These are phyloP conservation scores for Ylistrum balloti DNA, from an alignment of 1,140 invertebrate genomes.

Conservation along the genomic window DNA sequence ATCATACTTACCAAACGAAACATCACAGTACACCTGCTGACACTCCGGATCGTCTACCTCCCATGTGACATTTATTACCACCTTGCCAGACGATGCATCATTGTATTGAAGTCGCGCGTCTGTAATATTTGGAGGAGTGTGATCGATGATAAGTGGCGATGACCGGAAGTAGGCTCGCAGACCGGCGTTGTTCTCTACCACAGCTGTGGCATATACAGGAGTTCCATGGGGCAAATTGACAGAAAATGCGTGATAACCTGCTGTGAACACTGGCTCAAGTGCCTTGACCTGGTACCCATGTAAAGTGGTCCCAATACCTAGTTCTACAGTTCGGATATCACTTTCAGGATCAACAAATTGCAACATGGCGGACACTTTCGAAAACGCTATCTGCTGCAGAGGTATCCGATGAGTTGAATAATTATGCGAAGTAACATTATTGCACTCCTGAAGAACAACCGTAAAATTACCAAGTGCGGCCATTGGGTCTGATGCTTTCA, in stretches of 20 bases:
- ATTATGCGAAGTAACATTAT: background rate
- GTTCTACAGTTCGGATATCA: constrained; percentile 41
- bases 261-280: constrained; percentile 26
- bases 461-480: background rate
- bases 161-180: constrained; percentile 14
- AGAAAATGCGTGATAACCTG: constrained; percentile 49
- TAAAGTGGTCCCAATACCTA: constrained; percentile 62
- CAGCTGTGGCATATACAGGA: constrained; percentile 49
- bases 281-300: constrained; percentile 57
- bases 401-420: background rate
- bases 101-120: background rate
- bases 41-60: background rate
- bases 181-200: background rate
- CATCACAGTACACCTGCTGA: background rate
- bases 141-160: constrained; percentile 20
- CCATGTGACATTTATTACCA: background rate
- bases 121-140: background rate
- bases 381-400: constrained; percentile 57
- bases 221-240: constrained; percentile 57
- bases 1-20: background rate
- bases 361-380: constrained; percentile 51
- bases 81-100: background rate
- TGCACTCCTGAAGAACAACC: background rate
- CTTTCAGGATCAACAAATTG: constrained; percentile 60
- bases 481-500: background rate